Evolutionary conservation across 2,888 invertebrate genomes (phyloP).

Genomic region (Epirrita christyi): DNA sequence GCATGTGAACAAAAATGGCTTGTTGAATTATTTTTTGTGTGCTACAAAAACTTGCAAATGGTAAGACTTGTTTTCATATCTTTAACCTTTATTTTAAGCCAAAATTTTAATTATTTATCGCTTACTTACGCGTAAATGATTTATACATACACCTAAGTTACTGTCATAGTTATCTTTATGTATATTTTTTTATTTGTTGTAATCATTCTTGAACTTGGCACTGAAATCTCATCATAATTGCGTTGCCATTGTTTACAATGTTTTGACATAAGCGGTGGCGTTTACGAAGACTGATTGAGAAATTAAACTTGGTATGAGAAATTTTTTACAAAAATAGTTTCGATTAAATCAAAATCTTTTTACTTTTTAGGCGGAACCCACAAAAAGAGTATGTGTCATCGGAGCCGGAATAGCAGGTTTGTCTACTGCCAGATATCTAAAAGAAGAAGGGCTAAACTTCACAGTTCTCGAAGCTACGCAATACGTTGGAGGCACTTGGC

Average conservation of each 20-base stretch:
- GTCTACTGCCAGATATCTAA: constrained; percentile 67
- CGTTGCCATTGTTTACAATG: constrained; percentile 14
- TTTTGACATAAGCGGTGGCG: constrained; percentile 6
- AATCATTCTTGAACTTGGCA: constrained; percentile 19
- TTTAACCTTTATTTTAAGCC: no score
- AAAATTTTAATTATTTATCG: background rate
- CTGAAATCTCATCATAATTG: constrained; percentile 2
- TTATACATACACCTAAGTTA: no score
- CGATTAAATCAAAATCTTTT: background rate
- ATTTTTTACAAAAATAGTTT: no score
- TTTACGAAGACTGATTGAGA: constrained; percentile 10
- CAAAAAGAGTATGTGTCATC: constrained; percentile 67
- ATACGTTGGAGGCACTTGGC: constrained; percentile 76
- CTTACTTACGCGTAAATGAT: background rate
- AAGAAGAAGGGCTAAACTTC: constrained; percentile 67
- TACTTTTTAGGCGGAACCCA: constrained; percentile 30
- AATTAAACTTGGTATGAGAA: background rate
- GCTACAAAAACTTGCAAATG: background rate
- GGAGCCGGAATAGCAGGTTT: constrained; percentile 76
- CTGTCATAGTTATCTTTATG: background rate
- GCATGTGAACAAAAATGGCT: constrained; percentile 2
- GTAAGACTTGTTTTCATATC: constrained; percentile 8
- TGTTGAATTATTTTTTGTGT: constrained; percentile 2
- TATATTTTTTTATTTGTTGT: background rate
- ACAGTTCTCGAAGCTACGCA: constrained; percentile 69